phyloP scores from a whole-genome alignment of 2,113 vertebrate genomes.

The Dicerorhinus sumatrensis region DNA sequence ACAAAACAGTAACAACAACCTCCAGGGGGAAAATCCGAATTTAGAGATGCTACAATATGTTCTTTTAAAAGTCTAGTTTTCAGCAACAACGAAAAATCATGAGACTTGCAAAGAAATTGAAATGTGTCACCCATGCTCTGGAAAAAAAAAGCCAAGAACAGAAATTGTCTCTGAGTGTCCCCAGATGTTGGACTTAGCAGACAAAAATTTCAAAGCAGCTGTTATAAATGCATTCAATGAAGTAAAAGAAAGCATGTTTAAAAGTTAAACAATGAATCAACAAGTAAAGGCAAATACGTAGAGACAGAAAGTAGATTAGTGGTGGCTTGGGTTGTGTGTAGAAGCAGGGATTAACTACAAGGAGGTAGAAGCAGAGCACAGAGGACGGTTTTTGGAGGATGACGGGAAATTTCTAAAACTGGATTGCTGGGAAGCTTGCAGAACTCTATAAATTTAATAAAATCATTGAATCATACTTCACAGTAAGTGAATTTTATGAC shows the following conservation, averaged over 20 bases:
- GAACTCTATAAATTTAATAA: not conserved
- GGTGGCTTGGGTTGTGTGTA: not conserved
- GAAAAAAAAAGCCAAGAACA: not conserved
- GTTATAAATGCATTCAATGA: not conserved
- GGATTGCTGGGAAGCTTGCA: not conserved
- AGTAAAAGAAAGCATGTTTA: not conserved
- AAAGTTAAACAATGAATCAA: conserved; percentile 17
- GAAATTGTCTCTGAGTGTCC: not conserved
- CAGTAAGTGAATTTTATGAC: not conserved
- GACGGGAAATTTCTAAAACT: not conserved
- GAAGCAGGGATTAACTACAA: not conserved
- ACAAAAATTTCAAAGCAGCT: not conserved
- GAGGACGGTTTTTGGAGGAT: not conserved
- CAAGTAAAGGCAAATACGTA: not conserved
- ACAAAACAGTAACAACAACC: not conserved
- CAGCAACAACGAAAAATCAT: not conserved
- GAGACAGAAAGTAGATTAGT: not conserved
- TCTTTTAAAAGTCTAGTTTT: not conserved
- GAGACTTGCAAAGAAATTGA: not conserved
- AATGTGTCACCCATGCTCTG: not conserved
- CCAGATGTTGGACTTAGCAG: not conserved
- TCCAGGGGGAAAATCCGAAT: not conserved
- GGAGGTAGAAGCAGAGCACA: not conserved
- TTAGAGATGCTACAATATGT: not conserved
- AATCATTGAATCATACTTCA: not conserved